Conservation (phyloP, 2,797 vertebrate genomes). For the Myiothlypis coronata region DNA sequence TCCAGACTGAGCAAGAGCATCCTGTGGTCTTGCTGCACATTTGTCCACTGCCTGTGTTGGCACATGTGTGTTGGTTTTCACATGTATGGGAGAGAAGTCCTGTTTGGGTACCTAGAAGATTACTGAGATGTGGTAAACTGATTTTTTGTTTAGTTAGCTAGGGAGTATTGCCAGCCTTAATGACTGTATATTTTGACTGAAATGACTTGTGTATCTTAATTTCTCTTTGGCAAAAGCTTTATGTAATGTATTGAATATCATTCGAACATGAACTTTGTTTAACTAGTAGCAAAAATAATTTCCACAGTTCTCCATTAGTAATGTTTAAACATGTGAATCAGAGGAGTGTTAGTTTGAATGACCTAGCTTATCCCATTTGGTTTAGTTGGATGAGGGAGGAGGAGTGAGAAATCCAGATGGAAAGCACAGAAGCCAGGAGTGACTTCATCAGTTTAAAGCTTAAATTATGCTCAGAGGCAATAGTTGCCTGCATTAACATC, state of each 20-base stretch:
- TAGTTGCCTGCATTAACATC: neutral
- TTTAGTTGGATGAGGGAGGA: neutral
- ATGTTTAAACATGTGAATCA: neutral
- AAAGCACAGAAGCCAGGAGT: neutral
- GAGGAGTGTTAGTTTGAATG: neutral
- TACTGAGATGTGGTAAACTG: neutral
- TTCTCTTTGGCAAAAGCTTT: neutral
- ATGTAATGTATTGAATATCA: neutral
- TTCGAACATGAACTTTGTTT: neutral
- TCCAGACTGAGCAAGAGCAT: neutral
- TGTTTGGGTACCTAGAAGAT: neutral
- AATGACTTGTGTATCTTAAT: neutral
- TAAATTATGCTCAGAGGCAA: neutral
- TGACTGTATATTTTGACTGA: neutral
- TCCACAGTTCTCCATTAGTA: neutral
- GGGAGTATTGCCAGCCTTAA: neutral
- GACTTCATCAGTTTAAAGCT: neutral
- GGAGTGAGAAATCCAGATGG: neutral
- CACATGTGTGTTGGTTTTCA: neutral
- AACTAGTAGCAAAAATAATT: slow-evolving; percentile 4
- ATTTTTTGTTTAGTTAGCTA: neutral
- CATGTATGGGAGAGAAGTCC: neutral
- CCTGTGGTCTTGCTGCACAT: neutral
- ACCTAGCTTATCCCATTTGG: neutral
- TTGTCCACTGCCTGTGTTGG: neutral